These are phyloP conservation scores for Gymnoscopelus microlampas DNA, from an alignment of 2,797 vertebrate species.

Conservation along the genomic window DNA sequence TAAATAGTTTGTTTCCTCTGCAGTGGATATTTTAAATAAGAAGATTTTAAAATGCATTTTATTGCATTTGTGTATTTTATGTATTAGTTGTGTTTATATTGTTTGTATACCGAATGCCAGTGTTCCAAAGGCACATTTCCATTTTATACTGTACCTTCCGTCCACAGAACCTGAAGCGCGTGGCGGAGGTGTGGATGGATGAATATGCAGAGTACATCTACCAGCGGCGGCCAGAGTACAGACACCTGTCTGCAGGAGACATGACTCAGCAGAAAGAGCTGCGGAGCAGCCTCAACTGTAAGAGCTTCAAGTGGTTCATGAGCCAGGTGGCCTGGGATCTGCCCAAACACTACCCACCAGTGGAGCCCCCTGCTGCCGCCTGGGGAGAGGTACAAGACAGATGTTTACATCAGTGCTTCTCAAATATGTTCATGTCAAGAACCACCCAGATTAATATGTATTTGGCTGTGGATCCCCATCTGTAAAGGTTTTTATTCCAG, in stretches of 20 bases:
- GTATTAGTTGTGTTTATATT: too few species aligned
- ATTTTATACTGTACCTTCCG: too few species aligned
- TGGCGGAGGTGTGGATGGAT: conserved; percentile 99
- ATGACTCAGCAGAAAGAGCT: conserved; percentile 90
- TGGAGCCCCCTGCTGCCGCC: conserved; percentile 93
- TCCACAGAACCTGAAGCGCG: conserved; percentile 92
- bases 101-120: too few species aligned
- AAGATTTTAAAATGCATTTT: too few species aligned
- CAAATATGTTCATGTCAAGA: too few species aligned
- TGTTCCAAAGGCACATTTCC: too few species aligned
- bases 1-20: too few species aligned
- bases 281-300: conserved; percentile 88
- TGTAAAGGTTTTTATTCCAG: too few species aligned
- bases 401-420: neutral
- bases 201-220: conserved; percentile 95
- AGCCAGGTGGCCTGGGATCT: conserved; percentile 95
- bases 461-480: too few species aligned
- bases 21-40: too few species aligned
- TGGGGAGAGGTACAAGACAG: conserved; percentile 91
- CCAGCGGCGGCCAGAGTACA: conserved; percentile 95
- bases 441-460: too few species aligned
- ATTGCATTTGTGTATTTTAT: too few species aligned
- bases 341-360: conserved; percentile 93
- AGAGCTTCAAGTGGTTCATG: conserved; percentile 98
- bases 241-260: conserved; percentile 94